Base-by-base conservation (phyloP, 2,888 invertebrate species). In the Lochmaea capreae region DNA sequence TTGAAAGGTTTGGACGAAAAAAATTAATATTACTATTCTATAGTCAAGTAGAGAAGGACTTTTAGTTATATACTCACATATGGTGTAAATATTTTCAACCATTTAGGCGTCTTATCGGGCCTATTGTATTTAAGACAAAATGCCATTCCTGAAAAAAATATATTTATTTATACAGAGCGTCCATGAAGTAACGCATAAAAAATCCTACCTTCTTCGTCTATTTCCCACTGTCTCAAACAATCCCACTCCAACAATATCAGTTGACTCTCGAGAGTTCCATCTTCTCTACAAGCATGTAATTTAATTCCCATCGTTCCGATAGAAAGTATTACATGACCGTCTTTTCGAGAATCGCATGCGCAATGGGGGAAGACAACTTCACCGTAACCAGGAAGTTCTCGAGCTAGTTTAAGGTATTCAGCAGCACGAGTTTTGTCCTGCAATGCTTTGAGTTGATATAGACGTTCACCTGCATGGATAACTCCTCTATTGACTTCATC, bases 401-500 rank as follows among this genome's bases (percentile, higher is more conserved):
- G 91, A 18, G 96, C 97, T 80, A 96, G 87, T 76, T 93, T 91
- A 76, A 98, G 90, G 88, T 97, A 97, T 89, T 97, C 95, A 72
- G 91, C 88, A 77, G 95, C 96, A 82, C 97, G 93, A 74, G 93
- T 92, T 82, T 94, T 92, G 85, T 97, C 95, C 87, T 98, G 98
- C 71, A 98, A 89, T 46, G 98, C 97, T 89, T 98, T 99, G 76
- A 99, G 89, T 87, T 99, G 98, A 88, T 98, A 99, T 22, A 98
- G 90, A 62, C 97, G 92, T 80, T 97, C 95, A 68, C 95, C 96
- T 14, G 98, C 95, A 76, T 92, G 92, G 81, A 98, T 94, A 85
- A 95, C 95, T 74, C 97, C 97, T 81, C 97, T 92, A 88, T 97
- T 97, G 74, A 98, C 97, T 87, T 97, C 97, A 84, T 98, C 97